These are phyloP conservation scores for Sycobia sp. DNA, from an alignment of 1,140 invertebrate genomes.

Conservation along the genomic window DNA sequence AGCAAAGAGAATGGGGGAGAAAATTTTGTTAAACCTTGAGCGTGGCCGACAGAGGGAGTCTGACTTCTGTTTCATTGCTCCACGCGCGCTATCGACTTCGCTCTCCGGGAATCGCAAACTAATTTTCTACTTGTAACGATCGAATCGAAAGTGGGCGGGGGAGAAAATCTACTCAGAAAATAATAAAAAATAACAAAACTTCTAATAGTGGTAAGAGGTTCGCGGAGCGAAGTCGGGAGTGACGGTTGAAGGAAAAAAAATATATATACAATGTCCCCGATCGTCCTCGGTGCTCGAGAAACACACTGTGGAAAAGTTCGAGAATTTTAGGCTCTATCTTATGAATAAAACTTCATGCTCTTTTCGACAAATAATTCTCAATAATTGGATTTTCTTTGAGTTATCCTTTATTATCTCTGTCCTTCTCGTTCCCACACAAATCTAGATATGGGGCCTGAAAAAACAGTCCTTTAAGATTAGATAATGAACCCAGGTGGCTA, in stretches of 20 bases:
- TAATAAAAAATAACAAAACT: slow-evolving; percentile 15
- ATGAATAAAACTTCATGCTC: slow-evolving; percentile 36
- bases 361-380: slow-evolving; percentile 28
- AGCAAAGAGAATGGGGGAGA: too few relatives aligned
- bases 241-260: not conserved
- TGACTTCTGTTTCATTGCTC: too few relatives aligned
- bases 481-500: too few relatives aligned
- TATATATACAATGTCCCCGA: too few relatives aligned
- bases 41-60: not conserved
- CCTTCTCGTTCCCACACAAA: too few relatives aligned
- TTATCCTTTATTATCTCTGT: too few relatives aligned
- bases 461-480: too few relatives aligned
- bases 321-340: slow-evolving; percentile 34
- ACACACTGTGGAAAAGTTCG: too few relatives aligned
- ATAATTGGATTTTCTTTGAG: not conserved
- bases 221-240: not conserved
- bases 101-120: slow-evolving; percentile 25
- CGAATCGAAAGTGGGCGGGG: too few relatives aligned
- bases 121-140: slow-evolving; percentile 32
- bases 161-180: too few relatives aligned
- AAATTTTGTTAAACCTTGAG: not conserved
- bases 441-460: too few relatives aligned
- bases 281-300: too few relatives aligned
- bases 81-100: not conserved
- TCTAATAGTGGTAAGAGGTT: slow-evolving; percentile 26